These are phyloP conservation scores for Meiosimyza decipiens DNA, from an alignment of 2,888 invertebrate species.

Conservation along the genomic window DNA sequence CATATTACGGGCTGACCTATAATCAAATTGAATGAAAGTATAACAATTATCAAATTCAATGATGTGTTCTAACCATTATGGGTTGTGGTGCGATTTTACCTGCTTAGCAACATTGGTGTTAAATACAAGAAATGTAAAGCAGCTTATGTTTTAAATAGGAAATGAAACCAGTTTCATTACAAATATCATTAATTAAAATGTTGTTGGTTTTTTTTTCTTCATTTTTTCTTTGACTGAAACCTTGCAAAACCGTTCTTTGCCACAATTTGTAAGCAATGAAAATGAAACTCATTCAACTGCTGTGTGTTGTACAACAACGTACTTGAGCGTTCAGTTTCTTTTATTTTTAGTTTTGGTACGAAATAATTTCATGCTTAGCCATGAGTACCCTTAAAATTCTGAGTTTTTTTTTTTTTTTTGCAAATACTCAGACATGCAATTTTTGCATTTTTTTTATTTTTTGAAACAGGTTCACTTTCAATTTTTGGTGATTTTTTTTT, in stretches of 20 bases:
- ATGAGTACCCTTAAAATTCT: slow-evolving; percentile 14
- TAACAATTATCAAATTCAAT: not conserved
- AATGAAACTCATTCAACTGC: slow-evolving; percentile 6
- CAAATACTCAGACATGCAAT: not conserved
- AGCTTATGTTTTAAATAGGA: not conserved
- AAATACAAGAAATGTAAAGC: no score
- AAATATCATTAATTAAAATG: slow-evolving; percentile 1
- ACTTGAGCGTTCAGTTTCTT: not conserved
- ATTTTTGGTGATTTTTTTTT: no score
- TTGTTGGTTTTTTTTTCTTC: not conserved
- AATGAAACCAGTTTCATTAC: not conserved
- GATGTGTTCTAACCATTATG: not conserved
- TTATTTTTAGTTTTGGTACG: not conserved
- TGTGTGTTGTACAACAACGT: not conserved
- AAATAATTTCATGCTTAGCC: not conserved
- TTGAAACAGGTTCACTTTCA: slow-evolving; percentile 28
- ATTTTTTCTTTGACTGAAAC: not conserved
- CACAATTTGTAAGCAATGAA: slow-evolving; percentile 21
- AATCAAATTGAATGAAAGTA: not conserved
- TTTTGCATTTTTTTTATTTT: no score
- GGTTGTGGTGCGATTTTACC: no score
- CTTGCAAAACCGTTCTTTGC: slow-evolving; percentile 21
- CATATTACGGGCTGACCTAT: not conserved
- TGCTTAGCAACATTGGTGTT: no score
- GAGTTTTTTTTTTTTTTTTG: not conserved